phyloP scores from a whole-genome alignment of 2,113 vertebrate genomes.

The Crotalus tigris region DNA sequence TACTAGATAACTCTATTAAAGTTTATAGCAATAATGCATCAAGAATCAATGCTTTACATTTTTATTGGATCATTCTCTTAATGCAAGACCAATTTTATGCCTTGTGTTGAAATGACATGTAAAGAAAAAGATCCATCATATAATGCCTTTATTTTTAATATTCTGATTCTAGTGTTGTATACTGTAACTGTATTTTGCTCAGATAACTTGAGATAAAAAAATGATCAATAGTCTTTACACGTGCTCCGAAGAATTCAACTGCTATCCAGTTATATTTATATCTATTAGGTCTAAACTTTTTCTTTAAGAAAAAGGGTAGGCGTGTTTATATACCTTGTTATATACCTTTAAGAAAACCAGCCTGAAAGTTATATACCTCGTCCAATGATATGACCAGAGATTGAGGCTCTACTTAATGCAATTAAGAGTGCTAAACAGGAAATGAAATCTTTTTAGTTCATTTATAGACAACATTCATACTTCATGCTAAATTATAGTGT shows the following conservation, averaged over 20 bases:
- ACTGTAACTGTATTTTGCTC: neutral
- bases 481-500: neutral
- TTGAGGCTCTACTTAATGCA: neutral
- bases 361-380: neutral
- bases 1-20: neutral
- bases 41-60: neutral
- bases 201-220: neutral
- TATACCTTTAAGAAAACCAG: neutral
- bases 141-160: neutral
- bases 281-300: neutral
- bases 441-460: neutral
- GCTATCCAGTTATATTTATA: neutral
- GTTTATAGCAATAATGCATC: neutral
- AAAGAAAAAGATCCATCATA: neutral
- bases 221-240: neutral
- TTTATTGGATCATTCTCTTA: neutral
- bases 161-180: neutral
- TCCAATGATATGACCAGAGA: neutral
- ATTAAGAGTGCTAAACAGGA: neutral
- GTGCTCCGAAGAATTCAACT: neutral
- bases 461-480: neutral
- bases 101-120: neutral
- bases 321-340: neutral
- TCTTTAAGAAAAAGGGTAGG: neutral
- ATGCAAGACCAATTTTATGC: neutral